Evolutionary conservation across 2,113 vertebrate species (phyloP).

Genomic region (Pelecanus crispus): DNA sequence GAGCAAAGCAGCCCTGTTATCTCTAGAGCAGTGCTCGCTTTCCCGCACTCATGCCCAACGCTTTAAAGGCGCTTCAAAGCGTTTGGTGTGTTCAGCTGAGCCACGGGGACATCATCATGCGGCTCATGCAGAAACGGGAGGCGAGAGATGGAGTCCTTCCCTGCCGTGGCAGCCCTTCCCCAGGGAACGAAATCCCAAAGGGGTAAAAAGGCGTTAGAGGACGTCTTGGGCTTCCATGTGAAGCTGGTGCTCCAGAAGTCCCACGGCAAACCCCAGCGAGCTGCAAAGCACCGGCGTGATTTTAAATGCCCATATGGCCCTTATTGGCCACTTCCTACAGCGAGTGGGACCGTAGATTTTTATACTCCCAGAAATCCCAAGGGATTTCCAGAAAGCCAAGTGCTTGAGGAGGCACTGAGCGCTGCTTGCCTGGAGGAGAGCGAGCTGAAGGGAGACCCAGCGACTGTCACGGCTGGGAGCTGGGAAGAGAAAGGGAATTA

Average conservation of each 20-base stretch:
- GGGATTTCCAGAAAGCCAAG: not conserved
- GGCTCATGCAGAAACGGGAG: not conserved
- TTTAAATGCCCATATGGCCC: not conserved
- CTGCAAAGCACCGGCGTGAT: not conserved
- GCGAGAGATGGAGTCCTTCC: not conserved
- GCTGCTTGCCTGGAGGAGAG: not conserved
- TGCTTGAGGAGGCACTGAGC: not conserved
- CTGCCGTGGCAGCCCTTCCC: not conserved
- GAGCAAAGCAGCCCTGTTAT: not conserved
- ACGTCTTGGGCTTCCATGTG: not conserved
- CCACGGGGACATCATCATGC: rapidly evolving
- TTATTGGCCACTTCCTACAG: not conserved
- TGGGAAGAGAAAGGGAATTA: not conserved
- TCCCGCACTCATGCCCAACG: rapidly evolving
- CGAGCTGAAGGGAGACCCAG: not conserved
- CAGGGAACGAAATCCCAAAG: not conserved
- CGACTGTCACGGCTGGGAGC: not conserved
- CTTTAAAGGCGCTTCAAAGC: too few relatives aligned
- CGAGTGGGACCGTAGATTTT: not conserved
- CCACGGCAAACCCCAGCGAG: not conserved
- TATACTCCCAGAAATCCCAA: not conserved
- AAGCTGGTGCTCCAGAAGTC: too few relatives aligned
- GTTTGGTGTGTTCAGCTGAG: not conserved
- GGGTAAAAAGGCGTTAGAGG: not conserved
- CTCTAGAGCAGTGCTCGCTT: not conserved